Percentiles rank a stretch among this genome's conserved stretches.
These are phyloP conservation scores for Pachydiplax longipennis DNA, from an alignment of 2,888 invertebrate species.

Conservation along the genomic window DNA sequence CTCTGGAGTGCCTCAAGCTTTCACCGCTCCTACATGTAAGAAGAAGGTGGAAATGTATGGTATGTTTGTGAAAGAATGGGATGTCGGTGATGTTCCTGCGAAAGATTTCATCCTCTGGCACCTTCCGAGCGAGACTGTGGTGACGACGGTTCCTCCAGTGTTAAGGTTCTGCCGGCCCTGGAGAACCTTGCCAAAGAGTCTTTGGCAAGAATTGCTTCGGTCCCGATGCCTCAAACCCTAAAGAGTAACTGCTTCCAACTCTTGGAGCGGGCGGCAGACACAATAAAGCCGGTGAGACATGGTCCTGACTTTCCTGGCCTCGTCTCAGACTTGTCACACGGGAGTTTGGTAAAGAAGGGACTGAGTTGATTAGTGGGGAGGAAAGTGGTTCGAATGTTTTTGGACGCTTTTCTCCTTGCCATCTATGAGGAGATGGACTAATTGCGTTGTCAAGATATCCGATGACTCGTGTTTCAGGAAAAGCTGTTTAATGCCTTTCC, in stretches of 20 bases:
- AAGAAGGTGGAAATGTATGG: not conserved
- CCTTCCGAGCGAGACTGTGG: not conserved
- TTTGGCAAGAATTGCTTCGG: not conserved
- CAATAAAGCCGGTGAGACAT: not conserved
- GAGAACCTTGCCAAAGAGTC: not conserved
- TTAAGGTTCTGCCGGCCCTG: conserved; percentile 33
- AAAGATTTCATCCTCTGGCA: not conserved
- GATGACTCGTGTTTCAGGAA: not conserved
- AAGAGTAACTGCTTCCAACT: not conserved
- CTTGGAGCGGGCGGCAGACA: not conserved
- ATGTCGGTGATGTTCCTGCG: not conserved
- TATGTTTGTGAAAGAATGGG: not conserved
- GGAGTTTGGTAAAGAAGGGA: not conserved
- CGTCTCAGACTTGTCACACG: not conserved
- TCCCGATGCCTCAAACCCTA: not conserved
- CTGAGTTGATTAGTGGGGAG: not conserved
- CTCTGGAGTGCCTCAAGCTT: too few relatives aligned
- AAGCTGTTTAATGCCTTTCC: not conserved
- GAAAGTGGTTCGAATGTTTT: not conserved
- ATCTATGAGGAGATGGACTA: not conserved
- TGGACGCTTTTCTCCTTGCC: not conserved
- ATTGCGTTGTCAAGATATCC: not conserved
- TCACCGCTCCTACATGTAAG: too few relatives aligned
- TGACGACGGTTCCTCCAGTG: not conserved
- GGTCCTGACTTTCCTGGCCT: not conserved